phyloP scores from a whole-genome alignment of 2,888 invertebrate species.

The Nesidiocoris tenuis region DNA sequence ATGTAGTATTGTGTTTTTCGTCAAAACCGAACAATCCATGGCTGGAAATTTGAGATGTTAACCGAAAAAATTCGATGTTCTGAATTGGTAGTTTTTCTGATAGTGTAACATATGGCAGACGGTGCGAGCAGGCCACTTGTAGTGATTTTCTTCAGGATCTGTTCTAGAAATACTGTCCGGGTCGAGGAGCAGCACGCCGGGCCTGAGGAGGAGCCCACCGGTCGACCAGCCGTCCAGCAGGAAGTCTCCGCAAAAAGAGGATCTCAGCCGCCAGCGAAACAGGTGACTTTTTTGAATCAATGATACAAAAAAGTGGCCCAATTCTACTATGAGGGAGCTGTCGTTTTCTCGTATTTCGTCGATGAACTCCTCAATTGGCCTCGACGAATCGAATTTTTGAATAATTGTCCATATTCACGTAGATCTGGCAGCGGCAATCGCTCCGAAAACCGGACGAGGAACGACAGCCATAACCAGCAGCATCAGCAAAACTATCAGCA shows the following conservation, averaged over 20 bases:
- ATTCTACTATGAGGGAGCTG: neutral
- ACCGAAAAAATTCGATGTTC: too few relatives aligned
- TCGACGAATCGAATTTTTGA: too few relatives aligned
- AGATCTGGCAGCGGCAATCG: constrained; percentile 43
- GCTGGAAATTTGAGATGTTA: too few relatives aligned
- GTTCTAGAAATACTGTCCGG: constrained; percentile 72
- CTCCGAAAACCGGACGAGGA: constrained; percentile 15
- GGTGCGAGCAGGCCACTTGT: neutral
- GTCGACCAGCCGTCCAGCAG: constrained; percentile 65
- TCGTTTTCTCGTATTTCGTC: neutral
- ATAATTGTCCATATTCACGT: too few relatives aligned
- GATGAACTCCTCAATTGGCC: too few relatives aligned
- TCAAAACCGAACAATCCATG: too few relatives aligned
- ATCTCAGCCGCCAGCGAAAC: constrained; percentile 14
- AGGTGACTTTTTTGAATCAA: constrained; percentile 9
- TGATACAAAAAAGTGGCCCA: neutral
- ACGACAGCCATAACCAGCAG: constrained; percentile 40
- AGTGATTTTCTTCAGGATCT: constrained; percentile 53
- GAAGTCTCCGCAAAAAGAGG: constrained; percentile 32
- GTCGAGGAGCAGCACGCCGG: constrained; percentile 80
- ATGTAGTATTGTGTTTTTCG: too few relatives aligned
- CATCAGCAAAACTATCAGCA: constrained; percentile 53
- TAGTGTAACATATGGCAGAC: too few relatives aligned
- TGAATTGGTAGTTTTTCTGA: too few relatives aligned
- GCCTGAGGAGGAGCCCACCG: constrained; percentile 72